Conservation (phyloP, 1,140 invertebrate species). For the Elymnias hypermnestra region DNA sequence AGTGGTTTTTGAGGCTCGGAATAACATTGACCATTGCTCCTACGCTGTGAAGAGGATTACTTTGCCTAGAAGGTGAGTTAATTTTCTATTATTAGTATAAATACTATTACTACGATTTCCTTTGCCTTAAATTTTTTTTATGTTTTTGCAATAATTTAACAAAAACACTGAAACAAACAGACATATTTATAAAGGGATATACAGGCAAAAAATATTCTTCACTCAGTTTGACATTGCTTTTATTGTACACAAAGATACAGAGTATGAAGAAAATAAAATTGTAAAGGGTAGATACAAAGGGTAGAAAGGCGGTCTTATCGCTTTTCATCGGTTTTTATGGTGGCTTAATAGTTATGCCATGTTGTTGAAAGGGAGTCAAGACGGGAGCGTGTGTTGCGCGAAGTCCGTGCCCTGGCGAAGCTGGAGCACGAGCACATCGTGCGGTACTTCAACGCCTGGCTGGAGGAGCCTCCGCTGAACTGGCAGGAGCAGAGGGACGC, state of each 20-base stretch:
- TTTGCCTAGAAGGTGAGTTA: conserved; percentile 85
- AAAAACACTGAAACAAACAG: no score
- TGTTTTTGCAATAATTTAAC: no score
- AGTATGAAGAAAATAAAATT: no score
- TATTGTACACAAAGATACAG: no score
- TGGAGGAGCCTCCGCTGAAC: conserved; percentile 90
- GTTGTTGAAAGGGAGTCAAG: conserved; percentile 78
- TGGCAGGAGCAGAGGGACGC: conserved; percentile 91
- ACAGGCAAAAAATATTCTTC: no score
- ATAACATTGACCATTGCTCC: conserved; percentile 95
- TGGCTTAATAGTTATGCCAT: no score
- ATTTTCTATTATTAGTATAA: neutral
- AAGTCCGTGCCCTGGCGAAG: conserved; percentile 95
- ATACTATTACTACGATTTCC: no score
- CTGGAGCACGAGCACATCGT: conserved; percentile 97
- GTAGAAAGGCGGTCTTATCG: no score
- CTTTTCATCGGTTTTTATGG: no score
- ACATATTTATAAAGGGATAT: no score
- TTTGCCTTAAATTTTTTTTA: neutral
- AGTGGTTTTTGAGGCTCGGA: conserved; percentile 96
- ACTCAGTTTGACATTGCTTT: no score
- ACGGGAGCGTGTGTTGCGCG: conserved; percentile 91
- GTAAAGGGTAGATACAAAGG: no score
- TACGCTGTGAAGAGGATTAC: conserved; percentile 97
- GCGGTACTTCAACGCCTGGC: conserved; percentile 95